Percentiles rank a stretch among this genome's conserved stretches.
Evolutionary conservation across 2,797 vertebrate genomes (phyloP).

Genomic region (Phylloscopus collybita): DNA sequence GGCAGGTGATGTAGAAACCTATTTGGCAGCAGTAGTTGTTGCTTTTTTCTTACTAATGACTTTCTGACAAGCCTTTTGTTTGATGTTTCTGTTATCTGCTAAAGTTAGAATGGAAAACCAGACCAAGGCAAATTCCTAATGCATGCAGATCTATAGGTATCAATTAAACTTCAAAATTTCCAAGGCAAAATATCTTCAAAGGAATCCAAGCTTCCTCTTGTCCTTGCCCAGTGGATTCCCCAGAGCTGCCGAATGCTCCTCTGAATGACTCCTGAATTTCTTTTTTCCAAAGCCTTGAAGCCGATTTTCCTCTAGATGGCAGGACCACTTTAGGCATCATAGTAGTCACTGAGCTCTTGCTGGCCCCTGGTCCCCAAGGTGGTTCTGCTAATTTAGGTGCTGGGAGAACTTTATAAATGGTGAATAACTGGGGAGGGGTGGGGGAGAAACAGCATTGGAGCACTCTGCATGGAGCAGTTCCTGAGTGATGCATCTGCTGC

Average conservation of each 20-base stretch:
- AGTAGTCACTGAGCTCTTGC: neutral
- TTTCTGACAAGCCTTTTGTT: neutral
- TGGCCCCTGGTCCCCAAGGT: neutral
- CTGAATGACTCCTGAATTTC: neutral
- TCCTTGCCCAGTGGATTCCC: neutral
- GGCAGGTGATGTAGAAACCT: neutral
- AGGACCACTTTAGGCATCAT: neutral
- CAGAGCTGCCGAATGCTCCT: neutral
- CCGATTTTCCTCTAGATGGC: neutral
- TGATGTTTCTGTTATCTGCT: neutral
- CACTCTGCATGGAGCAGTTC: neutral
- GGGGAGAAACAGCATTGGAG: neutral
- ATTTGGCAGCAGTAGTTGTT: neutral
- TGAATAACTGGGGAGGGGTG: neutral
- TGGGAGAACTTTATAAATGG: neutral
- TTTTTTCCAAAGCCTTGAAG: neutral
- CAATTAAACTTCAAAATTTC: neutral
- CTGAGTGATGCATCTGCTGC: no score
- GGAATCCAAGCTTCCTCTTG: accelerated
- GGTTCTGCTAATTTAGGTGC: neutral
- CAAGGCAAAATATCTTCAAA: neutral
- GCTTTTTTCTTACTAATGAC: neutral
- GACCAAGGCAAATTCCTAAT: neutral
- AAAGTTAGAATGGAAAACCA: neutral
- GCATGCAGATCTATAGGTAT: neutral